A percentile compares a stretch with the other conserved stretches of the same genome.
Conservation (phyloP, 2,888 invertebrate species). For the Amblyjoppa proteus region DNA sequence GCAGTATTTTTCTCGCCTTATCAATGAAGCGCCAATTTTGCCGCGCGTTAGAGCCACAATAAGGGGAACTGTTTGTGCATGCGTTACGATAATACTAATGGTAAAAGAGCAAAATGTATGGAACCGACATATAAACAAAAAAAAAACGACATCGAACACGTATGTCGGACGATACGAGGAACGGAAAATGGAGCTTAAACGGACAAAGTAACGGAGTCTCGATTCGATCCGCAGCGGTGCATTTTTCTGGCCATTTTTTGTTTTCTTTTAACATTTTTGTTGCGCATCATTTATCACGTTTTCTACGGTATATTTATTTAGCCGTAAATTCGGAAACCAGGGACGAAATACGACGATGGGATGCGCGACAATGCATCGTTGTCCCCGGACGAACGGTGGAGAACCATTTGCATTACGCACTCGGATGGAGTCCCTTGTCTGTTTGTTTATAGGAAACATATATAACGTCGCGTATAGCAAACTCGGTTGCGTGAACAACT, state of each 20-base stretch:
- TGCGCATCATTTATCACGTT: not conserved
- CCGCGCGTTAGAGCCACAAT: too few species aligned
- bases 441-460: conserved; percentile 22
- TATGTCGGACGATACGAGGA: not conserved
- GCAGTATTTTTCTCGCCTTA: too few species aligned
- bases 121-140: not conserved
- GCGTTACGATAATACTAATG: too few species aligned
- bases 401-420: conserved; percentile 37
- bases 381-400: not conserved
- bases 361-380: conserved; percentile 21
- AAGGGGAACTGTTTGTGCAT: too few species aligned
- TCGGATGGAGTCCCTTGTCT: conserved; percentile 18
- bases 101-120: too few species aligned
- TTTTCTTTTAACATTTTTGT: not conserved
- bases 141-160: not conserved
- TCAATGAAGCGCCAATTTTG: too few species aligned
- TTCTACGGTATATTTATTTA: conserved; percentile 27
- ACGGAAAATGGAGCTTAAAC: not conserved
- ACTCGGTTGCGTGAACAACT: conserved; percentile 1
- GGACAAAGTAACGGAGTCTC: not conserved
- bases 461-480: not conserved
- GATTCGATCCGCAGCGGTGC: conserved; percentile 2
- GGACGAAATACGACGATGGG: conserved; percentile 29
- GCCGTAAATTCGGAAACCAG: conserved; percentile 20
- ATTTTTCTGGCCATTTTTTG: not conserved